These are phyloP conservation scores for Tribolium freemani DNA, from an alignment of 2,888 invertebrate species.

Conservation along the genomic window DNA sequence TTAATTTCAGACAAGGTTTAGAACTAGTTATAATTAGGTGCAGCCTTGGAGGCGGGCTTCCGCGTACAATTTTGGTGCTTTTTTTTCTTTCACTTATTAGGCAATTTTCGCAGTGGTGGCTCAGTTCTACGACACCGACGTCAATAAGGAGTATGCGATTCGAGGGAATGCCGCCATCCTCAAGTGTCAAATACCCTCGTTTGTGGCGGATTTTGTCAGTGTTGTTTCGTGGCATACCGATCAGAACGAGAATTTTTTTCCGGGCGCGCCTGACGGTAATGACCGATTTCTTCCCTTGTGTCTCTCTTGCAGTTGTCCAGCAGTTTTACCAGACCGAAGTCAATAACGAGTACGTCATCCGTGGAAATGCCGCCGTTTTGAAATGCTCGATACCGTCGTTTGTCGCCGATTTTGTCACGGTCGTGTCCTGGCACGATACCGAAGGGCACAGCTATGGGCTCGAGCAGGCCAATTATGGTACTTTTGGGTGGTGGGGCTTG, in stretches of 20 bases:
- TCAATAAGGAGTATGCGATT: conserved; percentile 91
- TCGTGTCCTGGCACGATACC: conserved; percentile 87
- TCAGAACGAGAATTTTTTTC: conserved; percentile 80
- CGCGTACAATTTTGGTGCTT: neutral
- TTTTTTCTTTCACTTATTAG: conserved; percentile 8
- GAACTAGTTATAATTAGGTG: neutral
- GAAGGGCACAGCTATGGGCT: conserved; percentile 82
- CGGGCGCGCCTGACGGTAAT: conserved; percentile 68
- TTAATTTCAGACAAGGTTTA: neutral
- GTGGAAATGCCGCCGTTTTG: conserved; percentile 88
- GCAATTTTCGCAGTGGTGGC: conserved; percentile 76
- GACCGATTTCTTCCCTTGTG: conserved; percentile 7
- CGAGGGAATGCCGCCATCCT: conserved; percentile 90
- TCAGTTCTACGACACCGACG: conserved; percentile 86
- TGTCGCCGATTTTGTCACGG: conserved; percentile 91
- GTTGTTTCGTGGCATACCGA: conserved; percentile 91
- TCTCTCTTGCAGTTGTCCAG: conserved; percentile 81
- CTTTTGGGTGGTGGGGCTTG: neutral
- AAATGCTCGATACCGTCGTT: conserved; percentile 93
- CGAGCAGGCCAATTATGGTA: conserved; percentile 74
- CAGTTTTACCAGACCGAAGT: conserved; percentile 93
- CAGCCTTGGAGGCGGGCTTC: too few relatives aligned
- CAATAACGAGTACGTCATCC: conserved; percentile 92
- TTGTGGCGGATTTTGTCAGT: conserved; percentile 92
- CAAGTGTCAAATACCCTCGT: conserved; percentile 92